A percentile compares a stretch with the other conserved stretches of the same genome.
phyloP scores from a whole-genome alignment of 2,888 invertebrate genomes.

The Nowickia ferox region DNA sequence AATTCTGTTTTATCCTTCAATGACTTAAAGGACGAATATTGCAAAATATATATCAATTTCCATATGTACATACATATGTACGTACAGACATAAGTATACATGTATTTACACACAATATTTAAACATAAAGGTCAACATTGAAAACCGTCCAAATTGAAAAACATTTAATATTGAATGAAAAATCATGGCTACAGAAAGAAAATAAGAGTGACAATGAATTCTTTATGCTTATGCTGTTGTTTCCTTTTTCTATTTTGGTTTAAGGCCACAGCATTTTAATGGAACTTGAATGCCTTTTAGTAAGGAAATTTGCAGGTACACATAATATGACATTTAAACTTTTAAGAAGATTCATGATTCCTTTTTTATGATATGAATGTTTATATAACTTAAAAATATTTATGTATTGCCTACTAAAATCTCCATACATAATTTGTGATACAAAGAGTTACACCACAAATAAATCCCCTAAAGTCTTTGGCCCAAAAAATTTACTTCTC shows the following conservation, averaged over 20 bases:
- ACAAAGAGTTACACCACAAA: too few species aligned
- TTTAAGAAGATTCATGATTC: too few species aligned
- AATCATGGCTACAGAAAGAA: conserved; percentile 10
- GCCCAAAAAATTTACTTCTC: too few species aligned
- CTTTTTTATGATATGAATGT: too few species aligned
- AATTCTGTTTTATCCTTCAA: conserved; percentile 19
- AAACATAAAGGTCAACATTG: conserved; percentile 8
- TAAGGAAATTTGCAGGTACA: too few species aligned
- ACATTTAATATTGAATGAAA: conserved; percentile 41
- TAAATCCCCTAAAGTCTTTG: too few species aligned
- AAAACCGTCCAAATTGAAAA: conserved; percentile 17
- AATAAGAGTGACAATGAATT: conserved; percentile 21
- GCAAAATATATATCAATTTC: background rate
- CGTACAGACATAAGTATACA: background rate
- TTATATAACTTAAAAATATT: too few species aligned
- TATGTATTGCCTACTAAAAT: too few species aligned
- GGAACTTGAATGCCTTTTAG: background rate
- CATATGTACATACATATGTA: background rate
- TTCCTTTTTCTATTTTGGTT: conserved; percentile 2
- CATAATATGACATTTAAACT: too few species aligned
- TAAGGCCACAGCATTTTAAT: background rate
- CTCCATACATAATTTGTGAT: too few species aligned
- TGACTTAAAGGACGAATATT: background rate
- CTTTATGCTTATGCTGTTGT: background rate
- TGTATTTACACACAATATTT: background rate